A percentile compares a stretch with the other conserved stretches of the same genome.
These are phyloP conservation scores for Temnothorax ravouxi DNA, from an alignment of 2,888 invertebrate species.

Conservation along the genomic window DNA sequence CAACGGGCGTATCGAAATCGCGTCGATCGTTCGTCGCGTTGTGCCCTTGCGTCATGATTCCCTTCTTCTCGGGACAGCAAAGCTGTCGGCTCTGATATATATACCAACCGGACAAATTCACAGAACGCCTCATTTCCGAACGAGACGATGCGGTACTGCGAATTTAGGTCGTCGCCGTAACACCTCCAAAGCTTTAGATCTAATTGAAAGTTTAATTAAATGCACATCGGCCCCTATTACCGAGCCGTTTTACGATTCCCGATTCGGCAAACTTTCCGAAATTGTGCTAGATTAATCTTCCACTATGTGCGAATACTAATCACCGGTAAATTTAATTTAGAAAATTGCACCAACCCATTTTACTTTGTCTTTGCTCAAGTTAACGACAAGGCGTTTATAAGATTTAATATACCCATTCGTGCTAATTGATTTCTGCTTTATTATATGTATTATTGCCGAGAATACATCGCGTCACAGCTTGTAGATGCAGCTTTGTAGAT, in stretches of 20 bases:
- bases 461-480: neutral
- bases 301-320: slow-evolving; percentile 53
- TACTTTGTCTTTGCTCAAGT: neutral
- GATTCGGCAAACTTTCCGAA: slow-evolving; percentile 56
- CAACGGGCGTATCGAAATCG: slow-evolving; percentile 1
- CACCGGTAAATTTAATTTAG: slow-evolving; percentile 59
- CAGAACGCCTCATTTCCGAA: slow-evolving; percentile 26
- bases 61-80: neutral
- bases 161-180: slow-evolving; percentile 45
- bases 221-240: slow-evolving; percentile 43
- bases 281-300: slow-evolving; percentile 63
- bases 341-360: slow-evolving; percentile 47
- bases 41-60: neutral
- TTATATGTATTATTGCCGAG: neutral
- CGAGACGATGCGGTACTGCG: slow-evolving; percentile 32
- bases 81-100: neutral
- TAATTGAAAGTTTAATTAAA: slow-evolving; percentile 73
- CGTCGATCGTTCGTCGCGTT: slow-evolving; percentile 2
- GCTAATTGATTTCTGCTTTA: neutral
- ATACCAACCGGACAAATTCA: slow-evolving; percentile 24
- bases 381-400: neutral
- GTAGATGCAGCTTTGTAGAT: too few relatives aligned
- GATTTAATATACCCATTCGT: neutral
- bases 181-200: slow-evolving; percentile 26
- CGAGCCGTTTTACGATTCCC: slow-evolving; percentile 57